A percentile compares a stretch with the other conserved stretches of the same genome.
Evolutionary conservation across 2,113 vertebrate genomes (phyloP).

Genomic region (Enhydra lutris): DNA sequence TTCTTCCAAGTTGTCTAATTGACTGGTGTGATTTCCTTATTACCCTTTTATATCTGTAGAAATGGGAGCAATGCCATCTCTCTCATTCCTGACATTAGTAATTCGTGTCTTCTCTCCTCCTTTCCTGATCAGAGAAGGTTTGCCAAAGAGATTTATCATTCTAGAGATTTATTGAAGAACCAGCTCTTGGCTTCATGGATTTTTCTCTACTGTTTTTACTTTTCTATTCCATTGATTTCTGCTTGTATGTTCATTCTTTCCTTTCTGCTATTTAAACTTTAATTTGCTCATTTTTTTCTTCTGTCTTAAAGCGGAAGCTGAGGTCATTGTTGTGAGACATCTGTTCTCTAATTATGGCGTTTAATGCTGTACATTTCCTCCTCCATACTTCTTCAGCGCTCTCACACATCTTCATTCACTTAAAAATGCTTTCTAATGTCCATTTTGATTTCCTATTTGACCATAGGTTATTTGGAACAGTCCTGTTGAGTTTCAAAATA

Average conservation of each 20-base stretch:
- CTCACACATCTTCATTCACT: not conserved
- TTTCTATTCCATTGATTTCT: not conserved
- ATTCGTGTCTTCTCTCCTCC: not conserved
- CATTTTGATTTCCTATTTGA: conserved; percentile 2
- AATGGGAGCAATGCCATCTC: not conserved
- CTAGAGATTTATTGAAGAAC: not conserved
- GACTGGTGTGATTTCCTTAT: not conserved
- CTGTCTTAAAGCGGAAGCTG: not conserved
- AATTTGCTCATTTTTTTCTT: not conserved
- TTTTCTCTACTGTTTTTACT: not conserved
- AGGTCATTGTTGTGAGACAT: not conserved
- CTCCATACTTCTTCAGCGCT: not conserved
- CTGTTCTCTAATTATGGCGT: not conserved
- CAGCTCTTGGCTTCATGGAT: not conserved
- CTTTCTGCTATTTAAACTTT: not conserved
- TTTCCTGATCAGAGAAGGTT: not conserved
- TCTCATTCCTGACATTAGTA: not conserved
- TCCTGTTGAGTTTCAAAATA: not conserved
- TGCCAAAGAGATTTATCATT: too few species aligned
- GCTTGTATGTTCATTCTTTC: not conserved
- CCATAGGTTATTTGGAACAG: not conserved
- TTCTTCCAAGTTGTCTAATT: not conserved
- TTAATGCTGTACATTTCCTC: not conserved
- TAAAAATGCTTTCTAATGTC: not conserved
- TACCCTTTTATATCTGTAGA: not conserved